phyloP scores from a whole-genome alignment of 1,140 invertebrate genomes.

The Luehdorfia chinensis region DNA sequence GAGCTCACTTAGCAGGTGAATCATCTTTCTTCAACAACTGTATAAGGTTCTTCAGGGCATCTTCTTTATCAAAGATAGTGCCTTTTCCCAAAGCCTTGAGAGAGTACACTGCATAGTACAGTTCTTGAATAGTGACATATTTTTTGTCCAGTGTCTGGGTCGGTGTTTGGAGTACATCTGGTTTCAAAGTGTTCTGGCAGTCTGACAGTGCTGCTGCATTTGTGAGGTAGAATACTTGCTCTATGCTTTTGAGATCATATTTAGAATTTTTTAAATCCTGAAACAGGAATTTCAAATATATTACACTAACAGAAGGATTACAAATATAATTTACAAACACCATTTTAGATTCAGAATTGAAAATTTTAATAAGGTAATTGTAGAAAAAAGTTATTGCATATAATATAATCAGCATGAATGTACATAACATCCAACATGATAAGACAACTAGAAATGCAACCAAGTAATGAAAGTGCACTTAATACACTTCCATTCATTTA shows the following conservation, averaged over 20 bases:
- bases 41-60: slow-evolving; percentile 81
- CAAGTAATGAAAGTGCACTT: too few relatives aligned
- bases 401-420: too few relatives aligned
- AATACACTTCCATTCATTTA: too few relatives aligned
- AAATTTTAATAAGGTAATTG: too few relatives aligned
- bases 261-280: slow-evolving; percentile 50
- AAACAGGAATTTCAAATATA: too few relatives aligned
- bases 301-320: too few relatives aligned
- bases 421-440: too few relatives aligned
- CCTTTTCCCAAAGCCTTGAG: slow-evolving; percentile 66
- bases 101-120: slow-evolving; percentile 62
- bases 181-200: slow-evolving; percentile 58
- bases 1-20: slow-evolving; percentile 82
- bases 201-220: slow-evolving; percentile 49
- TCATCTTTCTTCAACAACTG: slow-evolving; percentile 87
- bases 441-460: too few relatives aligned
- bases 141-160: slow-evolving; percentile 52
- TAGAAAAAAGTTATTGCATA: too few relatives aligned
- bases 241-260: slow-evolving; percentile 58
- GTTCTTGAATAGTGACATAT: slow-evolving; percentile 54
- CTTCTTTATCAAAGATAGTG: slow-evolving; percentile 70
- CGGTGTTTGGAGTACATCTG: slow-evolving; percentile 45
- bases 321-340: too few relatives aligned
- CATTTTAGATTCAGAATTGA: too few relatives aligned
- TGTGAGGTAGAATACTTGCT: slow-evolving; percentile 65